Conservation (phyloP, 1,140 invertebrate genomes). For the Nymphalis io region DNA sequence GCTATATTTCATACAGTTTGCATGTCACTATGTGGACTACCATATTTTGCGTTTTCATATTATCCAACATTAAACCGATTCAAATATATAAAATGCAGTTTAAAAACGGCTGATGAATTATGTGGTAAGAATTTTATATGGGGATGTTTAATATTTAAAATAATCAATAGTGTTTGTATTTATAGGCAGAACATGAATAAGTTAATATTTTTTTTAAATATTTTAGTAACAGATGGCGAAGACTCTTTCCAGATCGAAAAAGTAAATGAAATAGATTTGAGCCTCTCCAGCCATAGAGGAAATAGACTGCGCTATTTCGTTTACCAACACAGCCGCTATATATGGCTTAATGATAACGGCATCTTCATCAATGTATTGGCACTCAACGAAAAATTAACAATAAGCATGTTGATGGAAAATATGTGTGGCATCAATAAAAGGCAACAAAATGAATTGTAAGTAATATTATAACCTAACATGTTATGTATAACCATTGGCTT, state of each 20-base stretch:
- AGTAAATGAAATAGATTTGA: constrained; percentile 71
- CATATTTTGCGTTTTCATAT: constrained; percentile 78
- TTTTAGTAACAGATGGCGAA: constrained; percentile 77
- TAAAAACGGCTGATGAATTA: constrained; percentile 77
- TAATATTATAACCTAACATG: constrained; percentile 27
- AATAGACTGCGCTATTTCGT: constrained; percentile 78
- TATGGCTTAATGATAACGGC: constrained; percentile 78
- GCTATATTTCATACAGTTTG: constrained; percentile 75
- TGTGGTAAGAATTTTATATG: constrained; percentile 68
- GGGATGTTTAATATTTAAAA: neutral
- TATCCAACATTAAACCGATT: constrained; percentile 76
- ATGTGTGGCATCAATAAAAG: constrained; percentile 77
- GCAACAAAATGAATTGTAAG: constrained; percentile 80
- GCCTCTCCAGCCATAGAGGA: constrained; percentile 70
- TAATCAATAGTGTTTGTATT: neutral
- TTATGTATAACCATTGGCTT: too few species aligned
- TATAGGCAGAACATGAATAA: neutral
- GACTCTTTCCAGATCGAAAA: constrained; percentile 68
- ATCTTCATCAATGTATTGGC: constrained; percentile 77
- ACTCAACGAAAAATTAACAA: constrained; percentile 77
- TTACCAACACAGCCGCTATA: constrained; percentile 80
- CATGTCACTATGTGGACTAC: constrained; percentile 75
- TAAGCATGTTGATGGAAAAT: constrained; percentile 78
- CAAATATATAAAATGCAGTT: constrained; percentile 79
- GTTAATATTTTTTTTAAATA: neutral